These are phyloP conservation scores for Pseudachorutes palmiensis DNA, from an alignment of 1,140 invertebrate genomes.

Conservation along the genomic window DNA sequence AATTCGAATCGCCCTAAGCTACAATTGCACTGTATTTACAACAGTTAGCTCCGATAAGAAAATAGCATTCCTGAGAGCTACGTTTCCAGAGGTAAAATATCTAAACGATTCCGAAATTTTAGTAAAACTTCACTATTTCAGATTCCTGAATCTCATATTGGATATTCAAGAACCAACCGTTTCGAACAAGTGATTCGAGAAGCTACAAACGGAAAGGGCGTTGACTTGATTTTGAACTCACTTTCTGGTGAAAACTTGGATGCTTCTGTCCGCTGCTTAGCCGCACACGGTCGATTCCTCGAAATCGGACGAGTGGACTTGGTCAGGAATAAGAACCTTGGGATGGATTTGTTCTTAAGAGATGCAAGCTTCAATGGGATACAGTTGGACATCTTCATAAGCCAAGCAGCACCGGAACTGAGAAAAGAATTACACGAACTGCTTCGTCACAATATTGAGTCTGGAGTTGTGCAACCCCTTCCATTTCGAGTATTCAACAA, in stretches of 20 bases:
- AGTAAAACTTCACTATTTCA: conserved; percentile 14
- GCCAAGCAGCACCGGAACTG: neutral
- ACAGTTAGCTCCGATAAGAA: conserved; percentile 46
- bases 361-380: conserved; percentile 35
- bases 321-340: conserved; percentile 53
- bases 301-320: conserved; percentile 75
- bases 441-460: conserved; percentile 54
- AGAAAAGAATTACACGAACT: conserved; percentile 44
- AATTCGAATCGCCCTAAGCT: conserved; percentile 54
- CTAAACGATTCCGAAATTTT: neutral
- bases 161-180: conserved; percentile 53
- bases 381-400: conserved; percentile 5
- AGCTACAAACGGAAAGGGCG: conserved; percentile 54
- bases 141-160: conserved; percentile 49
- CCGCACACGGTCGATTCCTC: conserved; percentile 56
- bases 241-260: conserved; percentile 58
- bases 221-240: conserved; percentile 60
- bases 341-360: conserved; percentile 39
- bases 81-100: conserved; percentile 35
- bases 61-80: conserved; percentile 40
- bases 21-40: conserved; percentile 45
- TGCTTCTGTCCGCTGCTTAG: conserved; percentile 45
- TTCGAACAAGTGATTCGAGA: conserved; percentile 53
- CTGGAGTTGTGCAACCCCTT: conserved; percentile 57
- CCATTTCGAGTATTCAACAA: conserved; percentile 52